A percentile compares a stretch with the other conserved stretches of the same genome.
Conservation (phyloP, 2,113 vertebrate genomes). For the Rostratula benghalensis region DNA sequence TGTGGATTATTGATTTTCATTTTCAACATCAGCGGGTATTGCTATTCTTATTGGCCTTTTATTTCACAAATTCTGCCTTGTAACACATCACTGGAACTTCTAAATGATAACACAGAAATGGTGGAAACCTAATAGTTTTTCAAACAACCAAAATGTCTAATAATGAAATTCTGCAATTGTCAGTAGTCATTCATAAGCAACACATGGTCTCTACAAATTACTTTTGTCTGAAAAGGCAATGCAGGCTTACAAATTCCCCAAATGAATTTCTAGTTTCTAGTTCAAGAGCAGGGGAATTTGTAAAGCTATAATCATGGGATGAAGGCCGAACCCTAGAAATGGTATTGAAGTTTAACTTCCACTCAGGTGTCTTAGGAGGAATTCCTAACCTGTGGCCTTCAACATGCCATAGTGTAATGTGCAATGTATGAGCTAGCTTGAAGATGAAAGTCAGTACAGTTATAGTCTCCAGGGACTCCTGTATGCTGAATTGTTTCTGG, state of each 20-base stretch:
- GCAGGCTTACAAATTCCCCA: background rate
- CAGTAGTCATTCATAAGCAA: background rate
- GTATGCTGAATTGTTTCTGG: background rate
- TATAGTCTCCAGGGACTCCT: background rate
- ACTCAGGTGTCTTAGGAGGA: background rate
- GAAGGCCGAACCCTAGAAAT: background rate
- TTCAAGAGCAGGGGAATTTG: background rate
- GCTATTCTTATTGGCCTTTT: background rate
- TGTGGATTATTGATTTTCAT: background rate
- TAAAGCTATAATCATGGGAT: background rate
- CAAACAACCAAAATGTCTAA: background rate
- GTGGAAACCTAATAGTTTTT: background rate
- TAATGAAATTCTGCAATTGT: background rate
- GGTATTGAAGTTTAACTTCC: background rate
- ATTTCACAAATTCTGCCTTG: background rate
- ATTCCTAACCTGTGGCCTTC: background rate
- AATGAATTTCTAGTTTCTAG: background rate
- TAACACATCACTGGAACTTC: background rate
- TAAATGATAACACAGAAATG: background rate
- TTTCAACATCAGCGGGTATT: background rate
- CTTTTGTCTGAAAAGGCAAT: background rate
- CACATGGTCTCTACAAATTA: background rate
- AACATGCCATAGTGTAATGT: background rate
- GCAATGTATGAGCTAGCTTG: background rate
- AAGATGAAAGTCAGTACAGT: background rate